Base-by-base conservation (phyloP, 2,113 vertebrate genomes). In the Craseonycteris thonglongyai region DNA sequence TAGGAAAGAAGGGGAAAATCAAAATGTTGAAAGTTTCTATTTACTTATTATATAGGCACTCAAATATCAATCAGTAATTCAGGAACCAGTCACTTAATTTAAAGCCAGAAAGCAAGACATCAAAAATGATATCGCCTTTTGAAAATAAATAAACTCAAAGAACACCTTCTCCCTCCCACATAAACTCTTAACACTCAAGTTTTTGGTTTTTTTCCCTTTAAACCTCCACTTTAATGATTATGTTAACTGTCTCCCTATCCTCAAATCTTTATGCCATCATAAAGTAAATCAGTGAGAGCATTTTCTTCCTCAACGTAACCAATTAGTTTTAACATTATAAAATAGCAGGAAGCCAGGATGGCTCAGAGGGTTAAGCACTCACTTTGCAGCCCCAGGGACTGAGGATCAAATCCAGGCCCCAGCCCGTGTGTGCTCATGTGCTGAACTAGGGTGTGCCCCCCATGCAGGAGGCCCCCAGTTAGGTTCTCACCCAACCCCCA, bases 291-390 rank as follows among this genome's bases (percentile, higher is more conserved):
- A 82, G 40, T 5, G 2, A 93, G 51, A 28, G 13, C 82, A 59
- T 61, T 45, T 79, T 56, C 58, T 10, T 21, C 51, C 40, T 72
- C 54, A 80, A 85, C 11, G 22, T 79, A 85, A 95, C 40, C 86
- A 85, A 93, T 81, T 96, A 91, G 80, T 79, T 86, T 95, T 92
- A 95, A 72, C 59, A 83, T 75, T 75, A 47, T 81, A 71, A 90
- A 89, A 93, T 92, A 40, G 47, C n/a, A n/a, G n/a, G n/a, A n/a
- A n/a, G n/a, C n/a, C n/a, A n/a, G n/a, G n/a, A n/a, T n/a, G n/a
- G n/a, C n/a, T n/a, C n/a, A n/a, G n/a, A n/a, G n/a, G n/a, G n/a
- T n/a, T n/a, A n/a, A n/a, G n/a, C n/a, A n/a, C n/a, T n/a, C n/a
- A n/a, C n/a, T n/a, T n/a, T n/a, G n/a, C n/a, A n/a, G n/a, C n/a